Base-by-base conservation (phyloP, 1,140 invertebrate species). In the Luehdorfia chinensis region DNA sequence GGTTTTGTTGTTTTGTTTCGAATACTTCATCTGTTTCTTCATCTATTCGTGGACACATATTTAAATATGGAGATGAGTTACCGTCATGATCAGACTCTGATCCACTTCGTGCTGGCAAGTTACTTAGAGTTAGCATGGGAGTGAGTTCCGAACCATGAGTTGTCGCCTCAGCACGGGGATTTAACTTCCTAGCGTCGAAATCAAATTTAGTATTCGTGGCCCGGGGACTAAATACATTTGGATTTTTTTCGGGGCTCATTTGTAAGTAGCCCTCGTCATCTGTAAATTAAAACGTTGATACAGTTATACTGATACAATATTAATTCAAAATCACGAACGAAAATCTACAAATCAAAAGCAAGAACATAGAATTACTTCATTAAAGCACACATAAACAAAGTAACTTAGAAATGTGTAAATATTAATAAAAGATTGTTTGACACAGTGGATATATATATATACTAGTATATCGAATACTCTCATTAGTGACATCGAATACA, bases 1-100 rank as follows among this genome's bases (percentile, higher is more conserved):
- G 83, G 51, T 92, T 92, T 70, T 91, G 90, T 47, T 90, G 32
- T 75, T 72, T 78, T 66, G 43, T 80, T 77, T 50, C 89, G 83
- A 59, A 91, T 69, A 81, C 83, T 62, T 84, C 71, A 50, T 86
- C 72, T 8, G 67, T 47, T 58, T 79, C 76, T 55, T 79, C 66
- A 6, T 78, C 72, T 32, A 76, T 77, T 15, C 57, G 63, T 2
- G 70, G 74, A 37, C 58, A 69, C 67, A 71, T 77, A 19, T 69
- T 74, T 7, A 67, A 55, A 36, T 78, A 76, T 0, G 83, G 73
- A 1, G 74, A 76, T 0, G 64, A 62, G 48, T 74, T 79, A 4
- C 62, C 69, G 19, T 88, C 84, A 23, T 76, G 61, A 16, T 85
- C 81, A 0, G 84, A 86, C 18, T 86, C 81, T 1, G 83, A 85